Evolutionary conservation across 2,888 invertebrate species (phyloP).

Genomic region (Microctonus brassicae): DNA sequence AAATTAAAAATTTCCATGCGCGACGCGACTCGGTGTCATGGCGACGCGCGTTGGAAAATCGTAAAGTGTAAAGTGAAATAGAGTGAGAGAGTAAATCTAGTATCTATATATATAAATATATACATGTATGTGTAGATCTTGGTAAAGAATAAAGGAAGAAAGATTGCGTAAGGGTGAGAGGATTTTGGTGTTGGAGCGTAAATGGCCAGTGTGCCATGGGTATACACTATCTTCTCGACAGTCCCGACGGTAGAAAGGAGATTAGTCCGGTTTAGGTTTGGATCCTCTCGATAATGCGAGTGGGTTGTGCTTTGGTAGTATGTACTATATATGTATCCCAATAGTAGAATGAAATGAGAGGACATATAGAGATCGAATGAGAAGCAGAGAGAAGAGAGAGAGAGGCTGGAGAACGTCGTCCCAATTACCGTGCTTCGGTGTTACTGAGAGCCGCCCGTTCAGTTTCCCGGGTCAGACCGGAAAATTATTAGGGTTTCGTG

Average conservation of each 20-base stretch:
- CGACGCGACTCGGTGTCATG: constrained; percentile 30
- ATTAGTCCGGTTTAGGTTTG: constrained; percentile 48
- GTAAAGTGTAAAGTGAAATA: constrained; percentile 24
- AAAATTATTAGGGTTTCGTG: constrained; percentile 45
- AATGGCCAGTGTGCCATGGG: constrained; percentile 36
- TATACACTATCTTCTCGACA: constrained; percentile 1
- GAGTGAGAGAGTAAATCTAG: constrained; percentile 17
- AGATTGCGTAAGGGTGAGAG: constrained; percentile 14
- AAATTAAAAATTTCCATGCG: constrained; percentile 57
- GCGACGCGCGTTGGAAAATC: constrained; percentile 24
- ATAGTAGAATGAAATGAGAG: background rate
- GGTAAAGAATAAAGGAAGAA: background rate
- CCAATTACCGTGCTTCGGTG: constrained; percentile 44
- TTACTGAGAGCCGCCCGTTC: constrained; percentile 33
- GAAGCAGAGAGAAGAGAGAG: background rate
- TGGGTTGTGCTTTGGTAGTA: constrained; percentile 22
- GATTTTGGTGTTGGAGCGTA: constrained; percentile 33
- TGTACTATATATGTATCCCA: background rate
- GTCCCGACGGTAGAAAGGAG: constrained; percentile 33
- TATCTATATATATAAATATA: too few relatives aligned
- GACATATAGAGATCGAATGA: constrained; percentile 7
- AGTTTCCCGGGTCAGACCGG: constrained; percentile 44
- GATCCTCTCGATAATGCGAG: constrained; percentile 46
- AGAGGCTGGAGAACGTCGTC: constrained; percentile 37
- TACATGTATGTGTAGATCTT: background rate